A percentile compares a stretch with the other conserved stretches of the same genome.
phyloP scores from a whole-genome alignment of 2,888 invertebrate species.

The Clanis bilineata region DNA sequence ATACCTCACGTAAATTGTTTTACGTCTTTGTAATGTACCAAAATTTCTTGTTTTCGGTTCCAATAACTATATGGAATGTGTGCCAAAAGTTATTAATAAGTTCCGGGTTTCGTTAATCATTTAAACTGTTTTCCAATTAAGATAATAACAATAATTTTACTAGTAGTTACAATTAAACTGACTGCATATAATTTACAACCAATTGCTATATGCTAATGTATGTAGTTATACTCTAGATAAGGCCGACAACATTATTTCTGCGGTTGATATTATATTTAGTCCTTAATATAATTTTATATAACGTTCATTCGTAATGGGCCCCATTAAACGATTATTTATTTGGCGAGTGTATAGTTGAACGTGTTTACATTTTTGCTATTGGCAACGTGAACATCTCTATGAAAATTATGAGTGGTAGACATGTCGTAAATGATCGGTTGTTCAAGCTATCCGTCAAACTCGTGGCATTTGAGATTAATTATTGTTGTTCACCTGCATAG shows the following conservation, averaged over 20 bases:
- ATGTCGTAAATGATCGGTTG: constrained; percentile 36
- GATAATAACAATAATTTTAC: neutral
- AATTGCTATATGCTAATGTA: neutral
- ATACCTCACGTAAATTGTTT: neutral
- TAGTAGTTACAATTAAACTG: neutral
- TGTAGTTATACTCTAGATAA: neutral
- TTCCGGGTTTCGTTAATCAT: constrained; percentile 9
- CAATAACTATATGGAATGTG: constrained; percentile 1
- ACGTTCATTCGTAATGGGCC: neutral
- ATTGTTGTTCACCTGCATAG: constrained; percentile 8
- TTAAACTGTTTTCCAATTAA: constrained; percentile 4
- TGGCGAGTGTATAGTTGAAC: constrained; percentile 53
- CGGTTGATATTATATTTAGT: constrained; percentile 1
- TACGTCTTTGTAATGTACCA: neutral
- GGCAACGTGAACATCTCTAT: constrained; percentile 42
- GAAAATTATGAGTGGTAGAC: constrained; percentile 36
- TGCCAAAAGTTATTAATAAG: constrained; percentile 3
- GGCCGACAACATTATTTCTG: neutral
- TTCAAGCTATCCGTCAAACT: constrained; percentile 40
- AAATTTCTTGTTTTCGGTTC: neutral
- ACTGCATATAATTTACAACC: neutral
- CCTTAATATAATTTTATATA: constrained; percentile 5
- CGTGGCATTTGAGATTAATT: constrained; percentile 14
- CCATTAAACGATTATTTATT: constrained; percentile 32
- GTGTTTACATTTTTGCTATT: constrained; percentile 54